These are phyloP conservation scores for Pelecanoides urinatrix DNA, from an alignment of 2,113 vertebrate genomes.

Conservation along the genomic window DNA sequence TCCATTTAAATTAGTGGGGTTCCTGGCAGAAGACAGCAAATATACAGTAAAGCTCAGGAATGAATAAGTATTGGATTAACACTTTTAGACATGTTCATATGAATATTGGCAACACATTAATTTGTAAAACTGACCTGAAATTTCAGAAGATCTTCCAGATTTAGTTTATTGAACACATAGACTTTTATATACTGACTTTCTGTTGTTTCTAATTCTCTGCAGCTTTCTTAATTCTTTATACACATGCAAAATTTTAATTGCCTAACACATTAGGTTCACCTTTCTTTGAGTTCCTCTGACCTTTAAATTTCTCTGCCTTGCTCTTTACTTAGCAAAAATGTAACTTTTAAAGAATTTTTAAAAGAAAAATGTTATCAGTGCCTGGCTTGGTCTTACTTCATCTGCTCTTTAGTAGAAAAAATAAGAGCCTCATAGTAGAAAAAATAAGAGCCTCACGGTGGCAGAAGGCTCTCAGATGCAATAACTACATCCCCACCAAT, in stretches of 20 bases:
- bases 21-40: neutral
- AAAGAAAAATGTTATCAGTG: neutral
- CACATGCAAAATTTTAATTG: neutral
- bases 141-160: neutral
- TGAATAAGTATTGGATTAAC: neutral
- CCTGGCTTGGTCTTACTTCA: neutral
- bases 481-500: neutral
- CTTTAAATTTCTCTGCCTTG: neutral
- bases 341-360: neutral
- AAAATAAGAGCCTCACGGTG: neutral
- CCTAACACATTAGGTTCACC: neutral
- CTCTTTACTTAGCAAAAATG: neutral
- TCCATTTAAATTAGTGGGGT: neutral
- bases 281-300: neutral
- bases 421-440: neutral
- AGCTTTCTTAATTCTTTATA: neutral
- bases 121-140: neutral
- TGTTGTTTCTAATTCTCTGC: neutral
- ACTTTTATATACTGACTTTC: neutral
- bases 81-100: neutral
- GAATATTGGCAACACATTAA: neutral
- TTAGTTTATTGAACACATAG: neutral
- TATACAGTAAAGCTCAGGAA: neutral
- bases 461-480: neutral
- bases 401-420: neutral